These are phyloP conservation scores for Brachirus orientalis DNA, from an alignment of 2,113 vertebrate genomes.

Conservation along the genomic window DNA sequence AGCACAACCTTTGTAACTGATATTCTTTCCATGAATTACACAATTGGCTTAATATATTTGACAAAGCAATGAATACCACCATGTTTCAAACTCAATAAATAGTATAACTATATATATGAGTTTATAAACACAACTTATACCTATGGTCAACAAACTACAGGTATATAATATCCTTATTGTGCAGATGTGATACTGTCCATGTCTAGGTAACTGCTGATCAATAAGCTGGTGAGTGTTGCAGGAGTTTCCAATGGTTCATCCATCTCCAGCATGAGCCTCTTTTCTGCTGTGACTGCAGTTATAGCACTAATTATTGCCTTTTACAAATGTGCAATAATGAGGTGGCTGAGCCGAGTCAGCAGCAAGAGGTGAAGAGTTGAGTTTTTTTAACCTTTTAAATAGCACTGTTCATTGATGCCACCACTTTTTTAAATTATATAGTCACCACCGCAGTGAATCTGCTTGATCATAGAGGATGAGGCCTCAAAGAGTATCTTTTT, in stretches of 20 bases:
- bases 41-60: too few species aligned
- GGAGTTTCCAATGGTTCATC: background rate
- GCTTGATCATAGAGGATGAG: background rate
- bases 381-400: background rate
- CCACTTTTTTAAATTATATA: background rate
- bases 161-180: too few species aligned
- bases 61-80: too few species aligned
- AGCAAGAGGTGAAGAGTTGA: background rate
- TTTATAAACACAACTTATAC: too few species aligned
- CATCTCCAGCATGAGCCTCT: background rate
- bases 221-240: too few species aligned
- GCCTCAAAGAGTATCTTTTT: background rate
- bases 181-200: too few species aligned
- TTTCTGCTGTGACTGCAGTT: constrained; percentile 31
- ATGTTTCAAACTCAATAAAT: too few species aligned
- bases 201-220: too few species aligned
- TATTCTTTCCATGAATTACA: too few species aligned
- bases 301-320: constrained; percentile 5
- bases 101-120: too few species aligned
- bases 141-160: too few species aligned
- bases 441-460: background rate
- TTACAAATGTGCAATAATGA: constrained; percentile 11
- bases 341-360: constrained; percentile 8
- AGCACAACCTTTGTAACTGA: too few species aligned
- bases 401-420: background rate